A percentile compares a stretch with the other conserved stretches of the same genome.
These are phyloP conservation scores for Callipepla squamata DNA, from an alignment of 2,113 vertebrate genomes.

Conservation along the genomic window DNA sequence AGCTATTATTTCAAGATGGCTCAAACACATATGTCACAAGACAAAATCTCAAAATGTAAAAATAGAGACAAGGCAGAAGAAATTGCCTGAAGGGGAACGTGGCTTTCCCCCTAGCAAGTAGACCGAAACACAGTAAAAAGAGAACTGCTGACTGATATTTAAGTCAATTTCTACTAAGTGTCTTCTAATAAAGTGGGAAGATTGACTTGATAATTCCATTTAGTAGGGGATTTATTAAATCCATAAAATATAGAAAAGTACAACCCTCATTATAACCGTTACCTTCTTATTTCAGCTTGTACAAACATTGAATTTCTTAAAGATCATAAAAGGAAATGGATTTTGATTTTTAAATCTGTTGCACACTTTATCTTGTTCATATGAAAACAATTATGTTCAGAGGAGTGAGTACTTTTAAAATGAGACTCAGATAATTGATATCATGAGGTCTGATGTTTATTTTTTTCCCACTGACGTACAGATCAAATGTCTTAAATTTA, in stretches of 20 bases:
- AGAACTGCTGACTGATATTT: background rate
- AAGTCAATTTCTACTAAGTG: background rate
- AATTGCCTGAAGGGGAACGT: background rate
- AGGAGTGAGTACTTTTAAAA: background rate
- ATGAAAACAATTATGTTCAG: conserved; percentile 22
- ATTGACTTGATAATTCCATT: background rate
- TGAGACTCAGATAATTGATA: background rate
- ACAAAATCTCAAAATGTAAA: background rate
- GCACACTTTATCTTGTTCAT: background rate
- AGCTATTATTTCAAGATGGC: background rate
- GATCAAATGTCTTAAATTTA: background rate
- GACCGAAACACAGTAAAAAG: background rate
- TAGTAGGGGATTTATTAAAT: conserved; percentile 12
- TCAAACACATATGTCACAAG: background rate
- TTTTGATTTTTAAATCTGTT: conserved; percentile 16
- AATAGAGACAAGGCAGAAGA: background rate
- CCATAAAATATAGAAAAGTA: background rate
- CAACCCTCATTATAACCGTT: background rate
- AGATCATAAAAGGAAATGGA: background rate
- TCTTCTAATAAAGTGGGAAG: background rate
- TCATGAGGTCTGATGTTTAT: background rate
- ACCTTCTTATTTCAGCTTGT: background rate
- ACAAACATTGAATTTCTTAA: conserved; percentile 5
- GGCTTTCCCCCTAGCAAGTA: background rate
- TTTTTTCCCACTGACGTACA: background rate